Evolutionary conservation across 2,888 invertebrate genomes (phyloP).

Genomic region (Sycophila texana): DNA sequence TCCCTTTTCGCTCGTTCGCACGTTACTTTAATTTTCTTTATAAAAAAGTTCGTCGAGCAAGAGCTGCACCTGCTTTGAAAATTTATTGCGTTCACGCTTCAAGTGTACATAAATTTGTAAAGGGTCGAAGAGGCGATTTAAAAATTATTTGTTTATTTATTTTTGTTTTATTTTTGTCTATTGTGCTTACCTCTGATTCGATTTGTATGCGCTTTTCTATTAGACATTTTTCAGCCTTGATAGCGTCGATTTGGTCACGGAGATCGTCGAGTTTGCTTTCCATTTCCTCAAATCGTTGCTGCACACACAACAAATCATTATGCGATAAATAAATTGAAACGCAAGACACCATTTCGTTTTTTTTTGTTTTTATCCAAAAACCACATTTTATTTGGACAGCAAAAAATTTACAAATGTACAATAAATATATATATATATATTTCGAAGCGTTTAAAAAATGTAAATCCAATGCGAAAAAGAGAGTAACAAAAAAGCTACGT

Average conservation of each 20-base stretch:
- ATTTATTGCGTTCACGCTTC: too few relatives aligned
- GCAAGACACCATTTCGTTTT: constrained; percentile 30
- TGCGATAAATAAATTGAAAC: constrained; percentile 59
- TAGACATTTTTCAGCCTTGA: constrained; percentile 70
- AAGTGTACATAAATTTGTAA: too few relatives aligned
- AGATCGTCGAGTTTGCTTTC: constrained; percentile 73
- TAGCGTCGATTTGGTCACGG: constrained; percentile 69
- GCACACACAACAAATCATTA: constrained; percentile 67
- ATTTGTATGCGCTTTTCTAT: constrained; percentile 70
- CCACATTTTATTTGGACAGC: constrained; percentile 63
- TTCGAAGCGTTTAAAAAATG: constrained; percentile 33
- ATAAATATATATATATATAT: neutral
- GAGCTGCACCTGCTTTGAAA: too few relatives aligned
- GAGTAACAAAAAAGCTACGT: constrained; percentile 19
- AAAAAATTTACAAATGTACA: constrained; percentile 48
- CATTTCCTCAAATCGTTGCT: constrained; percentile 74
- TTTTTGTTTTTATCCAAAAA: constrained; percentile 50
- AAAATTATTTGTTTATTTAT: neutral
- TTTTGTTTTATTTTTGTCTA: neutral
- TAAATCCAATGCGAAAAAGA: constrained; percentile 39
- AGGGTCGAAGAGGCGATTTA: neutral
- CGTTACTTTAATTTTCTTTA: too few relatives aligned
- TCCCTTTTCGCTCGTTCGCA: neutral
- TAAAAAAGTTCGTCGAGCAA: too few relatives aligned
- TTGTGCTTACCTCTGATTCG: constrained; percentile 68